Evolutionary conservation across 2,797 vertebrate species (phyloP), one percentile per base, ranked within the genome.

Genomic region (Coracias cyanogaster): DNA sequence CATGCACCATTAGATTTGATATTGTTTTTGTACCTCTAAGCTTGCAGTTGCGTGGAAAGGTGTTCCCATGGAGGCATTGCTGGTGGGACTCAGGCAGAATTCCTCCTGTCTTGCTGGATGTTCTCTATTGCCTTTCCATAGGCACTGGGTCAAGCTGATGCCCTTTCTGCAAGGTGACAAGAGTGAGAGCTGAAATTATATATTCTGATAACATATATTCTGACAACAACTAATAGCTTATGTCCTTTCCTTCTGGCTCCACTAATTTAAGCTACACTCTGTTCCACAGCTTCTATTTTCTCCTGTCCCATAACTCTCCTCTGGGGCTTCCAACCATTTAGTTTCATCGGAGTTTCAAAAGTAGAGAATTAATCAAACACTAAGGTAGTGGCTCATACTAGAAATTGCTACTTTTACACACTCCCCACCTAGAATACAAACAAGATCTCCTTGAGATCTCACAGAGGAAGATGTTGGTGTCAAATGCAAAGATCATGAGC

Each of bases 251-350:
- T 79, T 82, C 86, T 49, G 74, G 48, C 49, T 55, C 37, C 6
- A 5, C 86, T 90, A 89, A 93, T 92, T 95, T 92, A 70, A 90
- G 81, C 71, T 39, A 52, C 51, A 10, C 48, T 60, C 52, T 87
- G 51, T 70, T 79, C 74, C 60, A 60, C 37, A 62, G 31, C 21
- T 91, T 93, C 94, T 96, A 89, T 92, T 94, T 94, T 94, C 74
- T 92, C 48, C 51, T 77, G 33, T 25, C 45, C 55, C 37, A 10
- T 51, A 80, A 45, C 28, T 79, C 41, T 91, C 94, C 89, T 82
- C 60, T 89, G 86, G 74, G 89, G 64, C 28, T 89, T 67, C 49
- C 62, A 69, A 45, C 15, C 29, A 28, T 37, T 54, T 28, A 6
- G 31, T 74, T 89, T 55, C 91, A 83, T 89, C 83, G 76, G 64